Evolutionary conservation across 2,888 invertebrate species (phyloP).

Genomic region (Pachydiplax longipennis): DNA sequence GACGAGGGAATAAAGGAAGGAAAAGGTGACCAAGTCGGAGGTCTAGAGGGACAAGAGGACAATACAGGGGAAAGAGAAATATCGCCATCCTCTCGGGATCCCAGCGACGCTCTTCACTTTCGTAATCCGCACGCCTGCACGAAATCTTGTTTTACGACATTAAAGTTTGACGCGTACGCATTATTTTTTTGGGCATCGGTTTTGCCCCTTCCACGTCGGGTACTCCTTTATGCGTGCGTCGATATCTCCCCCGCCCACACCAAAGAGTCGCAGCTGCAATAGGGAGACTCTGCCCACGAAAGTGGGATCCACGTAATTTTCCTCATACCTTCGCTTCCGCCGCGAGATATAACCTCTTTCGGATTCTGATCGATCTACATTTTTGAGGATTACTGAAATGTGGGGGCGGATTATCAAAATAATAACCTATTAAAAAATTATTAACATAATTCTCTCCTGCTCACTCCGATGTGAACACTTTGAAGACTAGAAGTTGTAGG

Average conservation of each 20-base stretch:
- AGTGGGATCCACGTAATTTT: background rate
- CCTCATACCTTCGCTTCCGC: background rate
- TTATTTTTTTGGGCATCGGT: background rate
- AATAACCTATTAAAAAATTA: too few species aligned
- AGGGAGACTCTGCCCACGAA: background rate
- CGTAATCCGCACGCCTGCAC: background rate
- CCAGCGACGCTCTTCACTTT: background rate
- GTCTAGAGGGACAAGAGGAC: background rate
- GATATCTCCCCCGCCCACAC: background rate
- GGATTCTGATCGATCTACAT: too few species aligned
- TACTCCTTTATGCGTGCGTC: background rate
- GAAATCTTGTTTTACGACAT: slow-evolving; percentile 1
- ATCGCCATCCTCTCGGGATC: background rate
- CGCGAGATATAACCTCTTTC: too few species aligned
- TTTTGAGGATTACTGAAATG: too few species aligned
- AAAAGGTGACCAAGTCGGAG: too few species aligned
- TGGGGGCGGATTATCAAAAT: too few species aligned
- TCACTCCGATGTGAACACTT: too few species aligned
- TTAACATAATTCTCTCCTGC: too few species aligned
- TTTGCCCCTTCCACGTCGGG: background rate
- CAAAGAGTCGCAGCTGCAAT: background rate
- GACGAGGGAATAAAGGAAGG: too few species aligned
- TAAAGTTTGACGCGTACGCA: background rate
- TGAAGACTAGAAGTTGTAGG: too few species aligned
- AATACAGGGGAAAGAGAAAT: background rate